Conservation (phyloP, 2,797 vertebrate species). For the Tokudaia tokunoshimensis region DNA sequence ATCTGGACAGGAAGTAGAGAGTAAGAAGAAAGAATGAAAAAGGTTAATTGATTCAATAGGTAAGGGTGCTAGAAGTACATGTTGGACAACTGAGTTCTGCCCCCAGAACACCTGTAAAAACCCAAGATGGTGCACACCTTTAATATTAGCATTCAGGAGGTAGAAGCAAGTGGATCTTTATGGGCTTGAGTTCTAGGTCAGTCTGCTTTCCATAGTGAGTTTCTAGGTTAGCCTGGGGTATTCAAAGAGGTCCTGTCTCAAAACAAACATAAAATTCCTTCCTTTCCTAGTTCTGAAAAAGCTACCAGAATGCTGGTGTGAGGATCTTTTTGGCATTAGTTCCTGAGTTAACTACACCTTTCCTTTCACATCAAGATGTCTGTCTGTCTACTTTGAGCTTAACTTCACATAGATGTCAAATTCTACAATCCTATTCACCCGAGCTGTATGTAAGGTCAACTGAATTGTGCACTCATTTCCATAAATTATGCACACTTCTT, state of each 20-base stretch:
- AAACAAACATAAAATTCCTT: background rate
- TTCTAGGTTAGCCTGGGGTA: background rate
- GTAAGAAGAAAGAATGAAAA: background rate
- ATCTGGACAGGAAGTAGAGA: background rate
- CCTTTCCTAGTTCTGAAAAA: constrained; percentile 38
- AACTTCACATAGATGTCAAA: background rate
- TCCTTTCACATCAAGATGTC: background rate
- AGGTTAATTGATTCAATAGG: background rate
- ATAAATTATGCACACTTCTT: constrained; percentile 45
- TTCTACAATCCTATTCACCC: background rate
- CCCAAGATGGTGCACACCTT: background rate
- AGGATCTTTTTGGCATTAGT: background rate
- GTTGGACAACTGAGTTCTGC: background rate
- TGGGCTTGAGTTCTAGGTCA: background rate
- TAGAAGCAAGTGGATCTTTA: background rate
- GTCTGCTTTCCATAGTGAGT: background rate
- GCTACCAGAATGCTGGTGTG: background rate
- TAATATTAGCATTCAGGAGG: background rate
- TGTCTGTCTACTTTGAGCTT: background rate
- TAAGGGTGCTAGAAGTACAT: background rate
- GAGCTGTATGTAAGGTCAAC: background rate
- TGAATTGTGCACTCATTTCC: background rate
- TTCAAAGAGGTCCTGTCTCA: background rate
- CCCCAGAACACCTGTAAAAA: background rate
- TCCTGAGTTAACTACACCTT: background rate